Evolutionary conservation across 2,888 invertebrate species (phyloP).

Genomic region (Hydroisotoma schaefferi): DNA sequence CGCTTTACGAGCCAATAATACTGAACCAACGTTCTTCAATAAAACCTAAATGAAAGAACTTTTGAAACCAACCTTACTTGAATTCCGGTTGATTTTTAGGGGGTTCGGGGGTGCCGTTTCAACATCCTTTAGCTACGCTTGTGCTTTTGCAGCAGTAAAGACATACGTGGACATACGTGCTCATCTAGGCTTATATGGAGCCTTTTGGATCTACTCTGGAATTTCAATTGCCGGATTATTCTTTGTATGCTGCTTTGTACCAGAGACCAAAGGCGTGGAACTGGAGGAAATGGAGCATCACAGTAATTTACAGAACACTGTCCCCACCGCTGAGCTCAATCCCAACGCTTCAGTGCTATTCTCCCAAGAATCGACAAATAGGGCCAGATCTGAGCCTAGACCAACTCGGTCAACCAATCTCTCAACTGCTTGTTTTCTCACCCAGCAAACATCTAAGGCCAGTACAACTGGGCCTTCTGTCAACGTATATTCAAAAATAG

Average conservation of each 20-base stretch:
- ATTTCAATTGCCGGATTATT: slow-evolving; percentile 76
- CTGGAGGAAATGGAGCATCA: slow-evolving; percentile 76
- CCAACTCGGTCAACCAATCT: slow-evolving; percentile 8
- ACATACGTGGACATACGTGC: slow-evolving; percentile 79
- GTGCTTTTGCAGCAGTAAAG: slow-evolving; percentile 80
- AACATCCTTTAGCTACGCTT: slow-evolving; percentile 79
- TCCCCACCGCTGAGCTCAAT: slow-evolving; percentile 12
- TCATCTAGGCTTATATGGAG: slow-evolving; percentile 71
- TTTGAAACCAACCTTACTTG: too few species aligned
- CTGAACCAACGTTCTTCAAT: too few species aligned
- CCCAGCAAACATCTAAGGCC: too few species aligned
- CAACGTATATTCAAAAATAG: neutral
- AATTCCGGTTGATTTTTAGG: too few species aligned
- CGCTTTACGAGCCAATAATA: too few species aligned
- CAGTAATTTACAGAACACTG: slow-evolving; percentile 17
- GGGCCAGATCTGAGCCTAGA: neutral
- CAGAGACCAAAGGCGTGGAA: slow-evolving; percentile 86
- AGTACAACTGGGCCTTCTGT: slow-evolving; percentile 18
- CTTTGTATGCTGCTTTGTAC: slow-evolving; percentile 80
- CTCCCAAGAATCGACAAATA: neutral
- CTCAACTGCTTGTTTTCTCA: slow-evolving; percentile 39
- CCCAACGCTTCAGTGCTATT: slow-evolving; percentile 3
- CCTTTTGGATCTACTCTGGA: slow-evolving; percentile 83
- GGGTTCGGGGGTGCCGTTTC: slow-evolving; percentile 85
- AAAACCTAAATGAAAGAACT: too few species aligned